phyloP scores from a whole-genome alignment of 1,140 invertebrate genomes.

The Notospermus geniculatus region DNA sequence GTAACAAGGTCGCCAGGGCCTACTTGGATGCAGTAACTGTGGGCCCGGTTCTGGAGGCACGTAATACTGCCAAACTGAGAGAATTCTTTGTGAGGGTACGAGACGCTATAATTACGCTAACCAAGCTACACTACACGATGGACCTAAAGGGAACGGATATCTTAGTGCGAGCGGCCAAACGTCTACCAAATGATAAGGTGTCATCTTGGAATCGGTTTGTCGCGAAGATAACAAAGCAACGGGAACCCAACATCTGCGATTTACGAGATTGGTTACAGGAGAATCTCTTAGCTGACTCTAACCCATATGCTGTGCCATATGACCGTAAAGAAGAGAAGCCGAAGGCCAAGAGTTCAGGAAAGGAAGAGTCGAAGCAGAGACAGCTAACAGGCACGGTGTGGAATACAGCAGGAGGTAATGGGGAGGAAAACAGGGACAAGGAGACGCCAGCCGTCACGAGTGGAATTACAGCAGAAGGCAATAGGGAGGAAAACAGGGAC shows the following conservation, averaged over 20 bases:
- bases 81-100: background rate
- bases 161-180: background rate
- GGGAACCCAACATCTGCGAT: background rate
- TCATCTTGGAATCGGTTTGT: background rate
- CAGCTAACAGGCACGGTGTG: too few relatives aligned
- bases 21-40: background rate
- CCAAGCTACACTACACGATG: background rate
- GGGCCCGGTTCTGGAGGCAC: background rate
- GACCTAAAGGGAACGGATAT: background rate
- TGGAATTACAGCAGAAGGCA: too few relatives aligned
- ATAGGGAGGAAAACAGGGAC: too few relatives aligned
- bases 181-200: background rate
- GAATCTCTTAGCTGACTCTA: background rate
- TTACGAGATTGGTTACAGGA: background rate
- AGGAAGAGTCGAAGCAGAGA: too few relatives aligned
- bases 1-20: background rate
- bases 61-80: background rate
- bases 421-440: too few relatives aligned
- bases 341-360: too few relatives aligned
- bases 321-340: too few relatives aligned
- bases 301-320: background rate
- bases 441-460: too few relatives aligned
- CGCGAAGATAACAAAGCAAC: background rate
- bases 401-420: too few relatives aligned
- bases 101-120: slow-evolving; percentile 1